phyloP scores from a whole-genome alignment of 53 echinoderm and acorn worm species.

The Temnopleurus reevesii region DNA sequence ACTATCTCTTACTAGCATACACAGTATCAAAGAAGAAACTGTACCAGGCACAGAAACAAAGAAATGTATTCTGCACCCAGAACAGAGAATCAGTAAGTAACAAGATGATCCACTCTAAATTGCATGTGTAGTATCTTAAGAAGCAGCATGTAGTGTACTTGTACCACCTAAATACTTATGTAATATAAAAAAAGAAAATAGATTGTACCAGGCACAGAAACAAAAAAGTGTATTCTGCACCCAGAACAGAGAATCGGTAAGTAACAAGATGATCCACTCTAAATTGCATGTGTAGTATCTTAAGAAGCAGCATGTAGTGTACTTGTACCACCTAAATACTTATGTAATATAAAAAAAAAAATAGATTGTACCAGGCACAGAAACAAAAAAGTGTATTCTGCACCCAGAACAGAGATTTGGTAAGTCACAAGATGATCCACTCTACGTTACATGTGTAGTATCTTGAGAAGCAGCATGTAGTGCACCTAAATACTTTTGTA shows the following conservation, averaged over 20 bases:
- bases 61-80: slow-evolving; percentile 66
- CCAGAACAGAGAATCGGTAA: slow-evolving; percentile 86
- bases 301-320: slow-evolving; percentile 85
- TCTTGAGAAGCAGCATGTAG: slow-evolving; percentile 86
- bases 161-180: slow-evolving; percentile 82
- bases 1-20: slow-evolving; percentile 82
- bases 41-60: slow-evolving; percentile 78
- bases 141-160: slow-evolving; percentile 87
- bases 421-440: too few species aligned
- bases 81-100: slow-evolving; percentile 83
- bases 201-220: slow-evolving; percentile 76
- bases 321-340: slow-evolving; percentile 81
- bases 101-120: too few species aligned
- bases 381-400: slow-evolving; percentile 59
- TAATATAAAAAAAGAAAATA: slow-evolving; percentile 64
- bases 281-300: too few species aligned
- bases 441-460: too few species aligned
- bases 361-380: slow-evolving; percentile 80
- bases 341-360: slow-evolving; percentile 70
- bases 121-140: too few species aligned
- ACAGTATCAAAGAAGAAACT: slow-evolving; percentile 64
- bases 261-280: too few species aligned
- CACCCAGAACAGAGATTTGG: slow-evolving; percentile 82
- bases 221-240: slow-evolving; percentile 64
- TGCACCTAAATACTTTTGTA: slow-evolving; percentile 78